Conservation (phyloP, 1,140 invertebrate genomes). For the Listronotus bonariensis region DNA sequence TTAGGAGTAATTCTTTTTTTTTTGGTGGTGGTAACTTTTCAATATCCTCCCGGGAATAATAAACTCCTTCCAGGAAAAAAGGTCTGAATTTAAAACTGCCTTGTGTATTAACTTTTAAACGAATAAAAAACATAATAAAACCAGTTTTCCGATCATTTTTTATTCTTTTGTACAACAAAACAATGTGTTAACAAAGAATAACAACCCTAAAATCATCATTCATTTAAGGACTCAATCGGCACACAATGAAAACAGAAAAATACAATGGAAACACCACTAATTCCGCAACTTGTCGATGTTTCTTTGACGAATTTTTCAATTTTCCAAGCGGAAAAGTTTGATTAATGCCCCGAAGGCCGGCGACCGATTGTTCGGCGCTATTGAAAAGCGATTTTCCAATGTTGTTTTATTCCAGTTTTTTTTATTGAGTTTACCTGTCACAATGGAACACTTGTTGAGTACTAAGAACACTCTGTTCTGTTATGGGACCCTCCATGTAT, state of each 20-base stretch:
- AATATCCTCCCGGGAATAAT: too few species aligned
- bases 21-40: too few species aligned
- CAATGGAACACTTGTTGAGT: conserved; percentile 10
- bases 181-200: conserved; percentile 21
- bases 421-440: conserved; percentile 7
- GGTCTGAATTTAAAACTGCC: too few species aligned
- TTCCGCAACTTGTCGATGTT: conserved; percentile 35
- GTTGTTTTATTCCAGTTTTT: conserved; percentile 19
- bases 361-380: conserved; percentile 32
- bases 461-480: not conserved
- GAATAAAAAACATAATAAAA: too few species aligned
- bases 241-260: conserved; percentile 30
- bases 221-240: conserved; percentile 22
- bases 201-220: conserved; percentile 19
- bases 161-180: conserved; percentile 22
- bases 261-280: conserved; percentile 35
- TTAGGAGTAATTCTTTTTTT: too few species aligned
- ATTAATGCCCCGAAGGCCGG: conserved; percentile 33
- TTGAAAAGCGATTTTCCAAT: conserved; percentile 26
- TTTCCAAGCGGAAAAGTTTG: conserved; percentile 38
- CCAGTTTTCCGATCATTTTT: conserved; percentile 19
- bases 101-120: too few species aligned
- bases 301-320: conserved; percentile 37
- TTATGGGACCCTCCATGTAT: too few species aligned
- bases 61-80: too few species aligned